These are phyloP conservation scores for Pogonophryne albipinna DNA, from an alignment of 2,797 vertebrate species.

Conservation along the genomic window DNA sequence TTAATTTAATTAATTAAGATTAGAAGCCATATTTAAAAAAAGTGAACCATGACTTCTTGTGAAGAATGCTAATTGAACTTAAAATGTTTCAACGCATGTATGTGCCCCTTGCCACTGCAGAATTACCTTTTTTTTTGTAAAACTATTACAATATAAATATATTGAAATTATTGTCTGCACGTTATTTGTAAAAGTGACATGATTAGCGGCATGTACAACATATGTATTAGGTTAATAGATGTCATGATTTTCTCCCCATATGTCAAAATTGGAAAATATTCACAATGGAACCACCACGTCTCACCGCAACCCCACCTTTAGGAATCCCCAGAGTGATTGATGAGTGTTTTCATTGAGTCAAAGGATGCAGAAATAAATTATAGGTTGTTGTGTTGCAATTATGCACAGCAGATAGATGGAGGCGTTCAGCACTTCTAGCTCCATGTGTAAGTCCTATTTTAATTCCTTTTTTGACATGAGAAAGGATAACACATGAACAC, in stretches of 20 bases:
- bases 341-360: constrained; percentile 2
- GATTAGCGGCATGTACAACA: background rate
- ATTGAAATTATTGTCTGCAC: background rate
- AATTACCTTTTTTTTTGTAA: background rate
- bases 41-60: background rate
- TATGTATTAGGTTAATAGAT: constrained; percentile 4
- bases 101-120: background rate
- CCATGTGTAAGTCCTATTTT: background rate
- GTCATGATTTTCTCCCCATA: background rate
- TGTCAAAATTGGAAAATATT: constrained; percentile 17
- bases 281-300: background rate
- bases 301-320: background rate
- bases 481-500: constrained; percentile 7
- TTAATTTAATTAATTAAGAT: background rate
- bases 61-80: background rate
- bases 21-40: background rate
- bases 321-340: constrained; percentile 3
- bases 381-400: constrained; percentile 10
- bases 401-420: constrained; percentile 1
- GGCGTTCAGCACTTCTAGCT: constrained; percentile 6
- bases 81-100: background rate
- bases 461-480: constrained; percentile 9
- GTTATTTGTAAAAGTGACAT: background rate
- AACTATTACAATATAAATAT: background rate
- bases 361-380: constrained; percentile 15